Conservation (phyloP, 2,888 invertebrate genomes). For the Pyrrhosoma nymphula region DNA sequence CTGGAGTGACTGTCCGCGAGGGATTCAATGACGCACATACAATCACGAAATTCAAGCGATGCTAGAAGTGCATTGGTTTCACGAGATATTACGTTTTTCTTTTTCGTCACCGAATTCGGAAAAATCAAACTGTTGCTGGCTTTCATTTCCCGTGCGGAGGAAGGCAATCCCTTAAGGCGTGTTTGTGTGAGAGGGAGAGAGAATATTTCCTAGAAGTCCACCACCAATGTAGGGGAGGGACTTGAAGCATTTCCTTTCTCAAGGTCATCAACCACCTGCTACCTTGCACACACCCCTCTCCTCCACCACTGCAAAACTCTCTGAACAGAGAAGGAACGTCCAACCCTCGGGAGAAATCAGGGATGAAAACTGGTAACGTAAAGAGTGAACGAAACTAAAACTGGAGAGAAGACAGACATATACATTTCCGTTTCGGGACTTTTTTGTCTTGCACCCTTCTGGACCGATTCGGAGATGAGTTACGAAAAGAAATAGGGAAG, state of each 20-base stretch:
- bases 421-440: background rate
- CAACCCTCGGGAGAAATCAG: background rate
- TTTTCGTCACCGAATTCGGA: background rate
- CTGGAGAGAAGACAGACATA: background rate
- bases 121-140: background rate
- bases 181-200: background rate
- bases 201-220: background rate
- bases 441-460: background rate
- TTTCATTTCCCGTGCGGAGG: background rate
- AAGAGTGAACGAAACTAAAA: background rate
- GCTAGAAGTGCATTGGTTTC: no score
- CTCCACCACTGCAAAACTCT: background rate
- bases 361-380: background rate
- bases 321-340: background rate
- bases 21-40: background rate
- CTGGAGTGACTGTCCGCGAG: background rate
- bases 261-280: slow-evolving; percentile 39
- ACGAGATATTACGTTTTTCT: background rate
- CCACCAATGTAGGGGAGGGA: background rate
- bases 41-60: background rate
- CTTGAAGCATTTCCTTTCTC: background rate
- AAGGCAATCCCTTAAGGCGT: background rate
- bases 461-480: background rate
- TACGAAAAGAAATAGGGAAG: background rate
- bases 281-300: background rate